These are phyloP conservation scores for Megalopta genalis DNA, from an alignment of 1,140 invertebrate genomes.

Conservation along the genomic window DNA sequence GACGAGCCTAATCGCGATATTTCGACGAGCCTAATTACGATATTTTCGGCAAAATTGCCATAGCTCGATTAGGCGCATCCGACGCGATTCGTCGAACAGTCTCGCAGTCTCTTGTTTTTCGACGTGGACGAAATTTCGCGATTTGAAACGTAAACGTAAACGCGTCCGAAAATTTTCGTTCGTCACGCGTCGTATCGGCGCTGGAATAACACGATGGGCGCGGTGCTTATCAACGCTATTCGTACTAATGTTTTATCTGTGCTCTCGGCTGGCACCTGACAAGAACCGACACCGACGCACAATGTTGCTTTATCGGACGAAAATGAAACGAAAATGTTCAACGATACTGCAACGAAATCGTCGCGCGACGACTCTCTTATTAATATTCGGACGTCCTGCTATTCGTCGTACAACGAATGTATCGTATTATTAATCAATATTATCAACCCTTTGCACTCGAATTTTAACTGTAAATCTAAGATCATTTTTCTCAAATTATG, in stretches of 20 bases:
- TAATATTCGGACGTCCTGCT: too few relatives aligned
- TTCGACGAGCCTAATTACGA: too few relatives aligned
- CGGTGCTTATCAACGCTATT: conserved; percentile 68
- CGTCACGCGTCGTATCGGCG: conserved; percentile 37
- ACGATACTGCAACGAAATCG: conserved; percentile 34
- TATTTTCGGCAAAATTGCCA: too few relatives aligned
- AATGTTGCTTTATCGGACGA: conserved; percentile 41
- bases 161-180: conserved; percentile 52
- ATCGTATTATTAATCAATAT: too few relatives aligned
- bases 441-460: too few relatives aligned
- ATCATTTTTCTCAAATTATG: too few relatives aligned
- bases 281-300: conserved; percentile 60
- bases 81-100: conserved; percentile 5
- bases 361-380: too few relatives aligned
- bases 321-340: conserved; percentile 22
- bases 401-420: too few relatives aligned
- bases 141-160: conserved; percentile 13
- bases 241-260: conserved; percentile 71
- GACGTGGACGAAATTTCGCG: not conserved
- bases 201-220: conserved; percentile 58
- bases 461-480: too few relatives aligned
- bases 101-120: not conserved
- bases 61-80: too few relatives aligned
- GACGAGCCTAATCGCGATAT: too few relatives aligned
- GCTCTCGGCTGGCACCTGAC: conserved; percentile 67